Evolutionary conservation across 2,797 vertebrate genomes (phyloP).

Genomic region (Falco novaeseelandiae): DNA sequence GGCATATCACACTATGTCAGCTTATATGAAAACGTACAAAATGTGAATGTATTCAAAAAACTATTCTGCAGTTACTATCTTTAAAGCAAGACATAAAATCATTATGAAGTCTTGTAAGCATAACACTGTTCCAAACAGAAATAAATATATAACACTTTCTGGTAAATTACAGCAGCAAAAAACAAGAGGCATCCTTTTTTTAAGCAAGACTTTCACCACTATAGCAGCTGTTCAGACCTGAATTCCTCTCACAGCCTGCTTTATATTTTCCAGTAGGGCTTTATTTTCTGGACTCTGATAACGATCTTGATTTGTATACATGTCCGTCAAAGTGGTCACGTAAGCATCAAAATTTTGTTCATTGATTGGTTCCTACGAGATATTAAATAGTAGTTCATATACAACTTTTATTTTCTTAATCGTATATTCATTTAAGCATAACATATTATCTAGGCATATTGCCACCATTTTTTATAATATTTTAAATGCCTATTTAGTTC

Average conservation of each 20-base stretch:
- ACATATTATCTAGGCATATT: slow-evolving; percentile 68
- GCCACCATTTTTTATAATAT: slow-evolving; percentile 56
- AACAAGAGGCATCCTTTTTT: slow-evolving; percentile 85
- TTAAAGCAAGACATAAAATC: slow-evolving; percentile 92
- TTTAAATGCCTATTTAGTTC: slow-evolving; percentile 67
- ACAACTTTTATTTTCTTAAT: slow-evolving; percentile 78
- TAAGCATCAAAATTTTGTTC: slow-evolving; percentile 99
- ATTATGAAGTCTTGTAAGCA: slow-evolving; percentile 88
- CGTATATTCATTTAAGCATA: slow-evolving; percentile 81
- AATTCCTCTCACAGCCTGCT: slow-evolving; percentile 99
- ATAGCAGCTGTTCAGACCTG: slow-evolving; percentile 90
- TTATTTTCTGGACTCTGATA: slow-evolving; percentile 99
- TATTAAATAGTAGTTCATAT: slow-evolving; percentile 85
- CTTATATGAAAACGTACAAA: slow-evolving; percentile 99
- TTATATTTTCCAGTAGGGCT: slow-evolving; percentile 98
- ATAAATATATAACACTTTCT: slow-evolving; percentile 91
- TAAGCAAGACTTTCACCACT: slow-evolving; percentile 79
- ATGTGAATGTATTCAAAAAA: slow-evolving; percentile 97
- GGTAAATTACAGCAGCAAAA: slow-evolving; percentile 89
- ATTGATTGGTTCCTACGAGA: slow-evolving; percentile 94
- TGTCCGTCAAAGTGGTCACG: slow-evolving; percentile 98
- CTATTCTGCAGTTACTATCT: slow-evolving; percentile 89
- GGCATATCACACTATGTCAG: slow-evolving; percentile 92
- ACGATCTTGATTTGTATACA: slow-evolving; percentile 98
- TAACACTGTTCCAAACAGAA: slow-evolving; percentile 90